phyloP scores from a whole-genome alignment of 2,888 invertebrate species.

The Macaria notata region DNA sequence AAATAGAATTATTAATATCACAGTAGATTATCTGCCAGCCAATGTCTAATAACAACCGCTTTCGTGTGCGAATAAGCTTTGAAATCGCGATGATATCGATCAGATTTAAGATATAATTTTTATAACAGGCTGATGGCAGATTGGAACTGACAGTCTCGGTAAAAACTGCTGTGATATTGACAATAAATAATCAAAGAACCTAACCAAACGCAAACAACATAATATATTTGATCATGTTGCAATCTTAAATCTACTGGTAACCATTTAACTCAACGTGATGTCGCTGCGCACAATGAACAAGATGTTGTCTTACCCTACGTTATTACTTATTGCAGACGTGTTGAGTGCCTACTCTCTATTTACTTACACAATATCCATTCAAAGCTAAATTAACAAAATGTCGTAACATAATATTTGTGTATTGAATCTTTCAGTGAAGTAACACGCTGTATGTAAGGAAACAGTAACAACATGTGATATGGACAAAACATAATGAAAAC shows the following conservation, averaged over 20 bases:
- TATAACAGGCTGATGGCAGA: constrained; percentile 1
- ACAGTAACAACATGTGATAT: neutral
- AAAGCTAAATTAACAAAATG: constrained; percentile 9
- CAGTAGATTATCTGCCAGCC: constrained; percentile 78
- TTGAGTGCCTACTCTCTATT: constrained; percentile 13
- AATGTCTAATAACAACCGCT: constrained; percentile 15
- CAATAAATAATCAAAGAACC: constrained; percentile 45
- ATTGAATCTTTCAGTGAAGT: constrained; percentile 12
- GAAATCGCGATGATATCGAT: too few species aligned
- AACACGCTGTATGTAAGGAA: constrained; percentile 7
- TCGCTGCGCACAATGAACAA: constrained; percentile 50
- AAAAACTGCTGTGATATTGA: constrained; percentile 80
- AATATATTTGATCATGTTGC: constrained; percentile 52
- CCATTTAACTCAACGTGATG: constrained; percentile 56
- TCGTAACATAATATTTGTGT: constrained; percentile 10
- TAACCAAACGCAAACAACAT: constrained; percentile 59
- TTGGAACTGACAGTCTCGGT: constrained; percentile 61
- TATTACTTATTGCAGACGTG: constrained; percentile 12
- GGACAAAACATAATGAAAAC: constrained; percentile 1
- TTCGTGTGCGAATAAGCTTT: too few species aligned
- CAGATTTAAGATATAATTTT: too few species aligned
- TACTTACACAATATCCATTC: constrained; percentile 12
- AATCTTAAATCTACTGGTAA: constrained; percentile 77
- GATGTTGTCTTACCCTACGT: constrained; percentile 22
- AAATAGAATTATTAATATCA: constrained; percentile 81